Evolutionary conservation across 2,113 vertebrate genomes (phyloP).

Genomic region (Epinephelus fuscoguttatus): DNA sequence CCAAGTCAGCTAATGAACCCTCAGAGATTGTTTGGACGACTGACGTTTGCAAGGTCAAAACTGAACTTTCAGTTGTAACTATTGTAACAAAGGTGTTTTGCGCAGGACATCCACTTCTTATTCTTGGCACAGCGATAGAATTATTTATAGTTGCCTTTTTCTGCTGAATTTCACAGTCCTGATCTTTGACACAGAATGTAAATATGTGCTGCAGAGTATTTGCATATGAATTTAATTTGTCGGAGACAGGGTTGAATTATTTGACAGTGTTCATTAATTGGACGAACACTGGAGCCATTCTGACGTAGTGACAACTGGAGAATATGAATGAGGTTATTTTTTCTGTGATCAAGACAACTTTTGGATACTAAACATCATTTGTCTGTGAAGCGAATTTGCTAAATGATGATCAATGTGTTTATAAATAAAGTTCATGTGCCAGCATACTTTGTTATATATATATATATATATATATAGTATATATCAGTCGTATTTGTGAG

Average conservation of each 20-base stretch:
- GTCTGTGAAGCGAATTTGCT: not conserved
- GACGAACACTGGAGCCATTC: not conserved
- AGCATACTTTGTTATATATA: not conserved
- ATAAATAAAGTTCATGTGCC: not conserved
- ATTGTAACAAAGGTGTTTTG: not conserved
- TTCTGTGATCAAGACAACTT: not conserved
- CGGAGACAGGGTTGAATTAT: slow-evolving; percentile 33
- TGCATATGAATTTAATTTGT: slow-evolving; percentile 41
- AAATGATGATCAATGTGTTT: not conserved
- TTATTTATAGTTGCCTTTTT: not conserved
- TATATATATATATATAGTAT: no score
- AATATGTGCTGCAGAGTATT: slow-evolving; percentile 34
- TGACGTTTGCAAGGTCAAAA: not conserved
- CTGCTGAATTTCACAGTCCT: not conserved
- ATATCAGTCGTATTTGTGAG: not conserved
- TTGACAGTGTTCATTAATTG: slow-evolving; percentile 44
- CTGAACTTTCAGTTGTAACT: not conserved
- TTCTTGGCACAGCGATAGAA: not conserved
- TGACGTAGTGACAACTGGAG: slow-evolving; percentile 20
- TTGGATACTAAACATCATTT: not conserved
- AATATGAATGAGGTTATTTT: slow-evolving; percentile 23
- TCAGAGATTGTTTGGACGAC: not conserved
- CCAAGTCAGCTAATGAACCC: not conserved
- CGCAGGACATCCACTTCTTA: not conserved
- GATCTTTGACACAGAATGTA: slow-evolving; percentile 30